Conservation (phyloP, 2,888 invertebrate species). For the Ametastegia equiseti region DNA sequence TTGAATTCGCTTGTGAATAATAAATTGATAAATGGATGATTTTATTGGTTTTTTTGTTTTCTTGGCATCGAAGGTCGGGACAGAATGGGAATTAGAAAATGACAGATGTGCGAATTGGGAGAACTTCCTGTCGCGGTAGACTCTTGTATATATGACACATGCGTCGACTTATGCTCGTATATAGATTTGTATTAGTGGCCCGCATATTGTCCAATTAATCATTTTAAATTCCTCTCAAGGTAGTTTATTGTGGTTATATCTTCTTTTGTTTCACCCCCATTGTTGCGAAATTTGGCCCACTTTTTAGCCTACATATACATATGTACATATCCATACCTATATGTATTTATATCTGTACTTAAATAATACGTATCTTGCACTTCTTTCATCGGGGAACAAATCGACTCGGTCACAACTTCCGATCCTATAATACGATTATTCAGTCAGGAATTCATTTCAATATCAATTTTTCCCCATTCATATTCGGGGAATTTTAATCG, state of each 20-base stretch:
- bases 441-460: neutral
- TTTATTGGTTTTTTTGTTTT: no score
- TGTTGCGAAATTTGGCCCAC: slow-evolving; percentile 30
- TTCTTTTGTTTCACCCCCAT: slow-evolving; percentile 19
- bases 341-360: neutral
- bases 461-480: no score
- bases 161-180: neutral
- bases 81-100: neutral
- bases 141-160: no score
- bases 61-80: neutral
- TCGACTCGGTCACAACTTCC: neutral
- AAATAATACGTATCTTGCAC: no score
- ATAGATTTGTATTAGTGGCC: neutral
- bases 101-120: neutral
- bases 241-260: slow-evolving; percentile 15
- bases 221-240: slow-evolving; percentile 36
- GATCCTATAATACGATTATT: no score
- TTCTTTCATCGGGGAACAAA: neutral
- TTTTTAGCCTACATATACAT: neutral
- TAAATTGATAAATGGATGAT: no score
- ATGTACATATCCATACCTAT: neutral
- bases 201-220: slow-evolving; percentile 38
- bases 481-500: no score
- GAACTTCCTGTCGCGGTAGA: slow-evolving; percentile 7
- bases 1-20: no score